Percentiles rank a stretch among this genome's conserved stretches.
These are phyloP conservation scores for Oithona nana DNA, from an alignment of 2,888 invertebrate species.

Conservation along the genomic window DNA sequence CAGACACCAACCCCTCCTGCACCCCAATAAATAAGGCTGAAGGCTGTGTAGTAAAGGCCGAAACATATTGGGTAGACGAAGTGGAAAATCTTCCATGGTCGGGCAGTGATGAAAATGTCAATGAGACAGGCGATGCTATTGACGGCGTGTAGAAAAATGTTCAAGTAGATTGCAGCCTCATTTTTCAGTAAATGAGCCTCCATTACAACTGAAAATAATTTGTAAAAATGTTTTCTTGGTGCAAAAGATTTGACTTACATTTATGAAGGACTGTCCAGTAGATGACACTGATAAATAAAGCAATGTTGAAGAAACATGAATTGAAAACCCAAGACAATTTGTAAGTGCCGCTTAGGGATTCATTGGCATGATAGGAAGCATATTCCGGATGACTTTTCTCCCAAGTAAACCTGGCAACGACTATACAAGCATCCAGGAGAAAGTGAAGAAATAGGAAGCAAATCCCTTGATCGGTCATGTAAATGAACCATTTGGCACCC, in stretches of 20 bases:
- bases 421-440: slow-evolving; percentile 6
- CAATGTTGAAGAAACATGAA: neutral
- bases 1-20: slow-evolving; percentile 24
- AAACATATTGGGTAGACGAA: slow-evolving; percentile 24
- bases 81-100: slow-evolving; percentile 25
- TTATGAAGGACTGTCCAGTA: slow-evolving; percentile 7
- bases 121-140: slow-evolving; percentile 25
- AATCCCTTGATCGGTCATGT: slow-evolving; percentile 13
- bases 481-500: slow-evolving; percentile 8
- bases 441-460: neutral
- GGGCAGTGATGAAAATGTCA: slow-evolving; percentile 24
- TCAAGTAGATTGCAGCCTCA: slow-evolving; percentile 4
- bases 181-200: neutral
- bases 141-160: slow-evolving; percentile 24
- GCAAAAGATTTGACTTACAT: neutral
- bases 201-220: neutral
- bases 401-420: neutral
- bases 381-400: neutral
- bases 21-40: slow-evolving; percentile 24
- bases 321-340: slow-evolving; percentile 7
- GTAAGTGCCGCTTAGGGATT: neutral
- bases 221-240: neutral
- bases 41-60: slow-evolving; percentile 24
- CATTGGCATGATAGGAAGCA: neutral
- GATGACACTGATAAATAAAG: neutral